phyloP scores from a whole-genome alignment of 2,113 vertebrate genomes.

The Mus musculus region DNA sequence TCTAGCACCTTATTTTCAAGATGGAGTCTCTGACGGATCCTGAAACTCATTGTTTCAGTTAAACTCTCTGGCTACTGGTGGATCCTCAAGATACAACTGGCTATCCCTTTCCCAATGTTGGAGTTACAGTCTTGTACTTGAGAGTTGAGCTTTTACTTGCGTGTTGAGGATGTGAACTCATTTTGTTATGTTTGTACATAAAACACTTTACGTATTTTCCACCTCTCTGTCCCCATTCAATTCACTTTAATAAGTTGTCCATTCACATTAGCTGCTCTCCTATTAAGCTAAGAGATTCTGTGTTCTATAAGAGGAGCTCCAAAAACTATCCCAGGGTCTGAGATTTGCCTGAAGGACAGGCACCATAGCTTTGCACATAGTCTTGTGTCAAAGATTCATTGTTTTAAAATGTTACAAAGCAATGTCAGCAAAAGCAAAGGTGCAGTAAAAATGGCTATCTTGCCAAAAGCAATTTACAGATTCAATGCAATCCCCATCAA shows the following conservation, averaged over 20 bases:
- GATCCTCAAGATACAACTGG: neutral
- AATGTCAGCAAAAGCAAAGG: neutral
- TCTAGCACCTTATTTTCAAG: neutral
- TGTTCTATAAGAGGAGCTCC: no score
- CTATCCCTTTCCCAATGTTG: no score
- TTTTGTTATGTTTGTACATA: neutral
- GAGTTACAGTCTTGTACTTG: neutral
- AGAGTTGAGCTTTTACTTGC: neutral
- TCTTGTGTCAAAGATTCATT: neutral
- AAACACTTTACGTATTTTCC: neutral
- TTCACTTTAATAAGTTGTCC: neutral
- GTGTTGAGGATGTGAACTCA: neutral
- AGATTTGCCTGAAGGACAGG: neutral
- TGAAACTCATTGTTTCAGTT: neutral
- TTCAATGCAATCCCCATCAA: no score
- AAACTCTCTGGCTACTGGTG: neutral
- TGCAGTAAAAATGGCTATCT: no score
- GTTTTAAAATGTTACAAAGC: neutral
- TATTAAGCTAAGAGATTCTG: neutral
- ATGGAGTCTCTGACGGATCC: neutral
- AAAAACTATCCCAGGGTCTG: neutral
- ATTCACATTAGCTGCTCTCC: neutral
- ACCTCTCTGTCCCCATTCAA: neutral
- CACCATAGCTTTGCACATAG: neutral
- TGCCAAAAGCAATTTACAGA: no score